Evolutionary conservation across 2,113 vertebrate genomes (phyloP).

Genomic region (Anhinga anhinga): DNA sequence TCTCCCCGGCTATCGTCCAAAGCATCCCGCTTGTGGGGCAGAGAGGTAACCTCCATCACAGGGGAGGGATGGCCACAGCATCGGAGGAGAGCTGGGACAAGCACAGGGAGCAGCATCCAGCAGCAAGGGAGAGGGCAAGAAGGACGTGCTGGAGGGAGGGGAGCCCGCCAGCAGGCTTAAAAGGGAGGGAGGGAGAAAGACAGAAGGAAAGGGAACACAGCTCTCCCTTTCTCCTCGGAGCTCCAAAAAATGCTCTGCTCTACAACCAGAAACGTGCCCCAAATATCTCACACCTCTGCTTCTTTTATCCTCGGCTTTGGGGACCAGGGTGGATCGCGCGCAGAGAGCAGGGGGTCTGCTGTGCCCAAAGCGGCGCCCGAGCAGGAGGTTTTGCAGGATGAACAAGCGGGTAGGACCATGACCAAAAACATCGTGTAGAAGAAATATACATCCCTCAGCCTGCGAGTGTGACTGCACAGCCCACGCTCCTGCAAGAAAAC

Average conservation of each 20-base stretch:
- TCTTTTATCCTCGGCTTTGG: background rate
- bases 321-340: fast-evolving
- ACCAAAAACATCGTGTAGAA: background rate
- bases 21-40: fast-evolving
- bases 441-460: background rate
- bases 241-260: background rate
- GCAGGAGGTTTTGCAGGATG: background rate
- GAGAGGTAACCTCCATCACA: background rate
- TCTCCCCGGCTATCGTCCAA: background rate
- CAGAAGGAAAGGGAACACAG: background rate
- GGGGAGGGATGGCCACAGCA: background rate
- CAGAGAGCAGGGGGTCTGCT: background rate
- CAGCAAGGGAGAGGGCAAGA: background rate
- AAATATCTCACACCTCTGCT: background rate
- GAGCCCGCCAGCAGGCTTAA: background rate
- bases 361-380: background rate
- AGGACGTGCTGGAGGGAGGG: background rate
- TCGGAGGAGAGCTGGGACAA: background rate
- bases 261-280: background rate
- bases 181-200: background rate
- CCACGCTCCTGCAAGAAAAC: background rate
- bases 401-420: background rate
- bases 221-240: background rate
- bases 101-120: background rate
- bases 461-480: background rate